Base-by-base conservation (phyloP, 2,888 invertebrate genomes). In the Chloromyia formosa region DNA sequence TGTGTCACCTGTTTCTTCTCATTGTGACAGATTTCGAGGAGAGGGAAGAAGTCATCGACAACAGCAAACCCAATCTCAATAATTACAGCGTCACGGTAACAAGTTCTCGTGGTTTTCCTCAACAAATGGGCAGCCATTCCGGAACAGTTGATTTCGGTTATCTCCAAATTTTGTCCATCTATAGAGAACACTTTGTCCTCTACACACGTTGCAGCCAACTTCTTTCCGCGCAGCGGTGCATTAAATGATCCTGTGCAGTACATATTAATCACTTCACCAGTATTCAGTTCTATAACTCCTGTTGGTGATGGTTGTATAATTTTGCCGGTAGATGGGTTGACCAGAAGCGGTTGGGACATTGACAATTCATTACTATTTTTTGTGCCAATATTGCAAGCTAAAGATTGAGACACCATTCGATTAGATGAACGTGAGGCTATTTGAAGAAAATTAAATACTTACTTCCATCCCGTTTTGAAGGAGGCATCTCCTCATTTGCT, bases 21-120 rank as follows among this genome's bases (percentile, higher is more conserved):
- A 61, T 83, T 78, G 1, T 80, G 80, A 27, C 83, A 84, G 2
- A 83, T 73, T 56, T 82, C 81, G 7, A 82, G 76, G 2, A 81
- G 77, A 1, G 75, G 78, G 0, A 83, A n/a, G 60, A 82, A 82
- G 9, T 62, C 60, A 4, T 73, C 60, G n/a, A 75, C 56, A 3
- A 82, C 22, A 0, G 76, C 16, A 73, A 81, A 84, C 49, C 84
- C 83, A 42, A 83, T 80, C 40, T 81, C 79, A 12, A 81, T 75
- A 2, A 75, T 68, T 0, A 49, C 42, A 1, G 23, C n/a, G 1
- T 23, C 16, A 60, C 45, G 45, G 22, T 23, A 22, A 22, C 73
- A 73, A 42, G 60, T 45, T 14, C 60, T 0, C 1, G 60, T 10
- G 12, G 61, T 73, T 60, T 60, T 73, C 18, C 49, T 16, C 4